Percentiles rank a stretch among this genome's conserved stretches.
phyloP scores from a whole-genome alignment of 2,888 invertebrate species.

The Timema cristinae region DNA sequence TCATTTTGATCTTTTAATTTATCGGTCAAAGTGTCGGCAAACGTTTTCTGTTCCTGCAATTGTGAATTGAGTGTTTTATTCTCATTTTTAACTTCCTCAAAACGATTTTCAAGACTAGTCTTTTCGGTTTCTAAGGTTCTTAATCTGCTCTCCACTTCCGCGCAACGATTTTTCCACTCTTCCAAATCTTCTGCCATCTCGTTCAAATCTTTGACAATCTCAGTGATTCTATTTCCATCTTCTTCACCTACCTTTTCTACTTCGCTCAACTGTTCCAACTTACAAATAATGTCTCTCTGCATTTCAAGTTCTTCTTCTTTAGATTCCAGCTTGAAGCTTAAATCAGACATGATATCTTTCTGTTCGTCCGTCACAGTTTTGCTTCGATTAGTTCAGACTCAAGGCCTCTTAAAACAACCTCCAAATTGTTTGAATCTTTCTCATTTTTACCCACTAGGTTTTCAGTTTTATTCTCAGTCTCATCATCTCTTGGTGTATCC shows the following conservation, averaged over 20 bases:
- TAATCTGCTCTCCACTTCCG: conserved; percentile 23
- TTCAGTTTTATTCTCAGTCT: background rate
- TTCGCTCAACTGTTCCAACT: conserved; percentile 22
- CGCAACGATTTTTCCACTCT: conserved; percentile 26
- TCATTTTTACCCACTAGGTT: conserved; percentile 1
- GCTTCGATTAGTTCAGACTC: conserved; percentile 58
- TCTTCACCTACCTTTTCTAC: conserved; percentile 18
- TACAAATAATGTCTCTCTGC: conserved; percentile 24
- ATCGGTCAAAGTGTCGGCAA: conserved; percentile 11
- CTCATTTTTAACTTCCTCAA: conserved; percentile 22
- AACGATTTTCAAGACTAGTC: conserved; percentile 18
- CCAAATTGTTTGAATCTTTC: conserved; percentile 18
- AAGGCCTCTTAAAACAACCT: conserved; percentile 37
- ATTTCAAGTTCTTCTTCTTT: conserved; percentile 44
- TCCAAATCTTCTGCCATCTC: conserved; percentile 26
- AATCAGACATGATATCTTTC: conserved; percentile 50
- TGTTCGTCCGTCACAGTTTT: conserved; percentile 60
- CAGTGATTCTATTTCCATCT: conserved; percentile 18
- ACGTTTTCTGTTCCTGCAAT: conserved; percentile 17
- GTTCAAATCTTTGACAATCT: conserved; percentile 22
- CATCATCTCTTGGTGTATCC: conserved; percentile 40
- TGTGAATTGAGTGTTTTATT: conserved; percentile 17
- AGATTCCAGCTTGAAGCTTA: conserved; percentile 54
- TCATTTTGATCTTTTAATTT: conserved; percentile 22
- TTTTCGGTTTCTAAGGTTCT: conserved; percentile 22